Evolutionary conservation across 2,888 invertebrate genomes (phyloP), one percentile per base, ranked within the genome.

Genomic region (Eumacrocentrus americanus): DNA sequence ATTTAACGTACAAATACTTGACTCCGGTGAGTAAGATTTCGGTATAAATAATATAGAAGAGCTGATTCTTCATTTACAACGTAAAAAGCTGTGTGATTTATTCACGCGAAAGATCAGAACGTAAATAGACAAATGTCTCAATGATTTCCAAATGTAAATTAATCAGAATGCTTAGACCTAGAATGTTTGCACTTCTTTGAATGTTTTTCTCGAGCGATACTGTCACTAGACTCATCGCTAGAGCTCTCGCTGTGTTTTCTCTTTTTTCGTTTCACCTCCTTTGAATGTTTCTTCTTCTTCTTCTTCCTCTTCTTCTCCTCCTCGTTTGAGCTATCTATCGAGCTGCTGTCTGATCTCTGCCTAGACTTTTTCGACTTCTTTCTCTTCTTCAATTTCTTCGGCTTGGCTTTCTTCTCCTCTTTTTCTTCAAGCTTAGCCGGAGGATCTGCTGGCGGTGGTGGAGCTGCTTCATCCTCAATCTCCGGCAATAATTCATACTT

Each of bases 1-100:
- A 98, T 77, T 87, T 98, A 57, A 98, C 97, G 0, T 96, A 95
- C 76, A 97, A 97, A 81, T 96, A 94, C 80, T 83, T 98, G 55
- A 92, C 94, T 5, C 92, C 94, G 62, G 91, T 91, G 83, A 83
- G 84, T 81, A 9, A 29, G 9, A 29, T 29, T 29, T 29, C 9
- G 29, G 9, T 6, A 29, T 29, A 29, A 29, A 6, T 29, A 29
- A 58, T 6, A n/a, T n/a, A n/a, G n/a, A n/a, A n/a, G 12, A 23
- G 64, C 18, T 37, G 23, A 47, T 52, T 50, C 7, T 22, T 23
- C 23, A 9, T 18, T 53, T 14, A n/a, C n/a, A n/a, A n/a, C n/a
- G n/a, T n/a, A n/a, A n/a, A n/a, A n/a, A n/a, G n/a, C n/a, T n/a
- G n/a, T 29, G 4, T 29, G 40, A 20, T 47, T 12, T 3, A 18